Evolutionary conservation across 2,113 vertebrate species (phyloP).

Genomic region (Stigmatopora nigra): DNA sequence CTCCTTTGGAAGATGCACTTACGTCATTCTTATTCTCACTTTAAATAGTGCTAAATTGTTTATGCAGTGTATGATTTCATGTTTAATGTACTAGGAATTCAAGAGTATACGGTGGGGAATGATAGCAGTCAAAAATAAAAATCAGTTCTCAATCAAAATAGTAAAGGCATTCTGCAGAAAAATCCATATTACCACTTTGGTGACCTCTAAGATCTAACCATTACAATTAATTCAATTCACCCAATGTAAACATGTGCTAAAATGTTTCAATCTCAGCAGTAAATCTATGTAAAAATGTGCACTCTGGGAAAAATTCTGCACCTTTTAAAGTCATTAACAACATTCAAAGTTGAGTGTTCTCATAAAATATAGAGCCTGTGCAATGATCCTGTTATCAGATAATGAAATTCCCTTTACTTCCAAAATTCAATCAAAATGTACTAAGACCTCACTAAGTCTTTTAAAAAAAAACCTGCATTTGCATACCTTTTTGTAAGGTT

Average conservation of each 20-base stretch:
- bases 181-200: background rate
- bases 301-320: background rate
- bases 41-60: background rate
- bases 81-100: background rate
- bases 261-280: background rate
- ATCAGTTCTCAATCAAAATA: background rate
- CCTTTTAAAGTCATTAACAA: conserved; percentile 5
- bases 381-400: background rate
- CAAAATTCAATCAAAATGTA: conserved; percentile 21
- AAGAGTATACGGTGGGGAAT: background rate
- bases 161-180: background rate
- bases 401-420: conserved; percentile 7
- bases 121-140: background rate
- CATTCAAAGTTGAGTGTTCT: background rate
- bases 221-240: background rate
- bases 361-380: conserved; percentile 1
- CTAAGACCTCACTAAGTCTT: conserved; percentile 11
- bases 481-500: too few species aligned
- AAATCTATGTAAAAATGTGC: background rate
- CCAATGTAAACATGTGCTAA: background rate
- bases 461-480: too few species aligned
- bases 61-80: background rate
- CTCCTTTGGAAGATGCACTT: too few species aligned
- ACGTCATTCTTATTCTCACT: background rate
- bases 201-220: too few species aligned